phyloP scores from a whole-genome alignment of 2,113 vertebrate species.

The Pteruthius melanotis region DNA sequence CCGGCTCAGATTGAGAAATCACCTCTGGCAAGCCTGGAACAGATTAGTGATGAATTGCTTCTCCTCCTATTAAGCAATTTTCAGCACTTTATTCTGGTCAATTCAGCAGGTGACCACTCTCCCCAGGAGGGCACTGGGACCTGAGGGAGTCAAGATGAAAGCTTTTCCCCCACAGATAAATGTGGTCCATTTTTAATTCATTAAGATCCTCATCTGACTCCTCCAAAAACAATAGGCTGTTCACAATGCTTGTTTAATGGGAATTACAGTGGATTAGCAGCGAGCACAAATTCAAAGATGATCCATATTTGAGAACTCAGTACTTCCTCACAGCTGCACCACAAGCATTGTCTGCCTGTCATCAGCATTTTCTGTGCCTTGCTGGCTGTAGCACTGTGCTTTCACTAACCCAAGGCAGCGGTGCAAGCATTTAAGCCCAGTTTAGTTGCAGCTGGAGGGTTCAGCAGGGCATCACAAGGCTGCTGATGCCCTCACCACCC shows the following conservation, averaged over 20 bases:
- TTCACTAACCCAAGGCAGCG: not conserved
- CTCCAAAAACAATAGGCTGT: not conserved
- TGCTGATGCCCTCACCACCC: not conserved
- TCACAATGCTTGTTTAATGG: not conserved
- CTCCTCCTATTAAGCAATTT: conserved; percentile 4
- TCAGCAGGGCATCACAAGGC: not conserved
- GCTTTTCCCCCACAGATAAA: not conserved
- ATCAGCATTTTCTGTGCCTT: not conserved
- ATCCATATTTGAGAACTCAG: not conserved
- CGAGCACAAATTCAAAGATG: not conserved
- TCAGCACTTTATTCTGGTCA: conserved; percentile 14
- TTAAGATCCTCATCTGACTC: not conserved
- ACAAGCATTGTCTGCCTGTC: not conserved
- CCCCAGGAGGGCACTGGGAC: not conserved
- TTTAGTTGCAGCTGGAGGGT: not conserved
- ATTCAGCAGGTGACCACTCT: conserved; percentile 4
- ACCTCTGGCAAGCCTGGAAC: not conserved
- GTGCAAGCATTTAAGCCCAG: not conserved
- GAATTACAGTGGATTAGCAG: not conserved
- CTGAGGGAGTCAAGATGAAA: not conserved
- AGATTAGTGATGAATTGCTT: conserved; percentile 1
- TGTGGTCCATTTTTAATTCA: not conserved
- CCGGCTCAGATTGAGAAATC: not conserved
- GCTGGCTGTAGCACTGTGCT: not conserved
- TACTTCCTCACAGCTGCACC: not conserved